Evolutionary conservation across 2,888 invertebrate genomes (phyloP).

Genomic region (Nymphalis polychloros): DNA sequence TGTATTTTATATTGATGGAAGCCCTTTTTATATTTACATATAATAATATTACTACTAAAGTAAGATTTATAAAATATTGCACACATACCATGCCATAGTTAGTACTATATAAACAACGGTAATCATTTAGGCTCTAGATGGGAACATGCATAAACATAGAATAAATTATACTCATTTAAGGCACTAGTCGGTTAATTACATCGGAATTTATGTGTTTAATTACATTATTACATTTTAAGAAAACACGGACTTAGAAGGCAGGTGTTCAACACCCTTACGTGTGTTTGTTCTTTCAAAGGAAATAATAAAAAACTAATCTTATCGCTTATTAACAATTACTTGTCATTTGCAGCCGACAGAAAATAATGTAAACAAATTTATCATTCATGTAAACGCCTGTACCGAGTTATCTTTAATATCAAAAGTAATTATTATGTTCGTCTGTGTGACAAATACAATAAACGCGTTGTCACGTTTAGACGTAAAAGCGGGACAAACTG

Average conservation of each 20-base stretch:
- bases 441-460: too few relatives aligned
- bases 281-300: background rate
- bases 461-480: background rate
- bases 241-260: slow-evolving; percentile 15
- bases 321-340: slow-evolving; percentile 11
- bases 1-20: too few relatives aligned
- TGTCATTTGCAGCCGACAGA: slow-evolving; percentile 12
- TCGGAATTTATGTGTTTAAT: slow-evolving; percentile 5
- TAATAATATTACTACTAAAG: too few relatives aligned
- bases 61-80: too few relatives aligned
- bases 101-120: too few relatives aligned
- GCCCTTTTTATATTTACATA: too few relatives aligned
- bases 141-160: background rate
- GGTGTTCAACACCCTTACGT: slow-evolving; percentile 21
- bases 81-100: too few relatives aligned
- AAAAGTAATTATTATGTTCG: too few relatives aligned
- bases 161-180: background rate
- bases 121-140: background rate
- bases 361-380: slow-evolving; percentile 5
- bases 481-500: background rate
- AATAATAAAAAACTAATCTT: slow-evolving; percentile 24
- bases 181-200: slow-evolving; percentile 1
- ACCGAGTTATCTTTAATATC: background rate
- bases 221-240: slow-evolving; percentile 1
- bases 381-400: background rate